phyloP scores from a whole-genome alignment of 2,888 invertebrate species.

The Platycheirus rosarum region DNA sequence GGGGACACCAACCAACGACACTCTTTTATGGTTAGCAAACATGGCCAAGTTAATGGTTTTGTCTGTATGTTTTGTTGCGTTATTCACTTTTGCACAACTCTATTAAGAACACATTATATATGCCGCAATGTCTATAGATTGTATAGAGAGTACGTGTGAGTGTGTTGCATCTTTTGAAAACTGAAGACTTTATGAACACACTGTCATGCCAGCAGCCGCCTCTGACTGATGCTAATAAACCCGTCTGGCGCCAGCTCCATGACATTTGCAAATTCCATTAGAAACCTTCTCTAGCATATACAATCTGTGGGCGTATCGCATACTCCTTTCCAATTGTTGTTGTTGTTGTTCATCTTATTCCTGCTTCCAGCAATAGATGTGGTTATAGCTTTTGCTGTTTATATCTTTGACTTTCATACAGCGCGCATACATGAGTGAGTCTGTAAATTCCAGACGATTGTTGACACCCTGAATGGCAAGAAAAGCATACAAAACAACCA shows the following conservation, averaged over 20 bases:
- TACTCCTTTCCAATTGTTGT: not conserved
- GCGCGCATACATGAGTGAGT: constrained; percentile 45
- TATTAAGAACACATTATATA: constrained; percentile 63
- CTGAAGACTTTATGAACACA: constrained; percentile 42
- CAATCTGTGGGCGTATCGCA: constrained; percentile 51
- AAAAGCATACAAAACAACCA: constrained; percentile 45
- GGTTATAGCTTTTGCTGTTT: constrained; percentile 71
- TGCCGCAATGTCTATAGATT: constrained; percentile 35
- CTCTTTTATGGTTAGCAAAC: constrained; percentile 49
- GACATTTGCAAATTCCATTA: constrained; percentile 74
- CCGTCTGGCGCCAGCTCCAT: constrained; percentile 76
- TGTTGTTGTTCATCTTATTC: constrained; percentile 18
- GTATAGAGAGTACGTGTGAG: no score
- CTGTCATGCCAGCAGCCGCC: constrained; percentile 54
- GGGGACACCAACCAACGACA: constrained; percentile 17
- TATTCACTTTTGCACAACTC: constrained; percentile 53
- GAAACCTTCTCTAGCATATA: constrained; percentile 21
- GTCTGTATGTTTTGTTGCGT: constrained; percentile 8
- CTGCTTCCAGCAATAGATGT: constrained; percentile 37
- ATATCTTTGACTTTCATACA: constrained; percentile 66
- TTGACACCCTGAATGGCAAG: constrained; percentile 64
- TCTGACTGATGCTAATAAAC: constrained; percentile 81
- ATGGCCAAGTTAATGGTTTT: constrained; percentile 32
- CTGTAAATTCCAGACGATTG: constrained; percentile 61
- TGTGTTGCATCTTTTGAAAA: constrained; percentile 59